Base-by-base conservation (phyloP, 2,888 invertebrate genomes). In the Leucoptera coffeella region DNA sequence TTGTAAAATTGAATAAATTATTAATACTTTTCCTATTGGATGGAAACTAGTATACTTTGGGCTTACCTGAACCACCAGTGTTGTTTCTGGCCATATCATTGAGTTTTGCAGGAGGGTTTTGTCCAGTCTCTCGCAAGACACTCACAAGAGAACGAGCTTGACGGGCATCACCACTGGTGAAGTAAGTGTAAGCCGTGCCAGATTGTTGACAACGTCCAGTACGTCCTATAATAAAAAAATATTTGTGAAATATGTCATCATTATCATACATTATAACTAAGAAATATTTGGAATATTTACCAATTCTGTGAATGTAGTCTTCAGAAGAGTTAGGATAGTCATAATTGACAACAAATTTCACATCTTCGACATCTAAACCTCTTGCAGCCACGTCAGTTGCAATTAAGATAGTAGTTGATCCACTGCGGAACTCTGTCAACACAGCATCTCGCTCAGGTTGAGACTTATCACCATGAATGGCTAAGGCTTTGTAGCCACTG, bases 261-360 rank as follows among this genome's bases (percentile, higher is more conserved):
- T 14, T 7, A 17, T 3, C n/a, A 15, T 27, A 12, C 14, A 14
- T 8, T 12, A 23, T 6, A 8, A 13, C 14, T 23, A 12, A n/a
- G 13, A 7, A 11, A 15, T 19, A 15, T 17, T 15, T 24, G 38
- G 12, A 23, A 5, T 11, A 22, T 43, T 45, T 39, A 60, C 83
- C 94, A 59, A 97, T 97, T 40, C 96, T 81, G 57, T 97, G 96
- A 34, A 97, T 93, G 52, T 97, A 97, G 61, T 97, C 96, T 61
- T 97, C 97, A 9, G 93, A 92, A 29, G 92, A 92, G 51, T 91
- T 92, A 0, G 97, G 96, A 58, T 94, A 97, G 64, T 97, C 97
- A 55, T 83, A 96, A 61, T 97, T 97, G 41, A 97, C 91, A 19
- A 97, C 96, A 67, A 86, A 94, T 58, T 95, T 95, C 28, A 97